phyloP scores from a whole-genome alignment of 2,797 vertebrate species.

The Prunella strophiata region DNA sequence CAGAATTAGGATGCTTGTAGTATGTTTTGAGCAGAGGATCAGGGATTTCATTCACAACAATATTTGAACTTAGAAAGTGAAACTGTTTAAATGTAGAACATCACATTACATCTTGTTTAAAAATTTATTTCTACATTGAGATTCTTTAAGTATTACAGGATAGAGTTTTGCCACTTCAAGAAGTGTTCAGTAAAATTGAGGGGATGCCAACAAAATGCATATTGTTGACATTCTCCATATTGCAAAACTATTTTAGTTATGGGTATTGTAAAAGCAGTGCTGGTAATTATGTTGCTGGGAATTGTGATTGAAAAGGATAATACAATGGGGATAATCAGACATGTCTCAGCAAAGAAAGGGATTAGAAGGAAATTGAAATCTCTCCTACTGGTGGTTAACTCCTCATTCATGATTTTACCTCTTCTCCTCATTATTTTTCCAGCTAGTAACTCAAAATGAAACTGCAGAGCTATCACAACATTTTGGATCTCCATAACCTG shows the following conservation, averaged over 20 bases:
- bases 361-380: neutral
- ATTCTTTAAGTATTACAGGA: neutral
- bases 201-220: neutral
- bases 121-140: neutral
- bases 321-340: neutral
- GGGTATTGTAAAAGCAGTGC: conserved; percentile 2
- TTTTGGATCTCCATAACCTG: neutral
- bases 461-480: neutral
- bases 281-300: conserved; percentile 36
- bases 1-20: neutral
- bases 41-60: neutral
- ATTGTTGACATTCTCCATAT: neutral
- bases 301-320: neutral
- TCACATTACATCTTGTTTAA: neutral
- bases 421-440: neutral
- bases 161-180: neutral
- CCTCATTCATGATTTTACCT: neutral
- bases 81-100: neutral
- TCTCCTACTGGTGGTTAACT: neutral
- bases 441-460: neutral
- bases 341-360: neutral
- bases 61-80: neutral
- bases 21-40: neutral
- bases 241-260: conserved; percentile 19
- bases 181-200: neutral